These are phyloP conservation scores for Aurelia coerulea DNA, from an alignment of 30 jellyfish, hydroid and myxozoan genomes.

Conservation along the genomic window DNA sequence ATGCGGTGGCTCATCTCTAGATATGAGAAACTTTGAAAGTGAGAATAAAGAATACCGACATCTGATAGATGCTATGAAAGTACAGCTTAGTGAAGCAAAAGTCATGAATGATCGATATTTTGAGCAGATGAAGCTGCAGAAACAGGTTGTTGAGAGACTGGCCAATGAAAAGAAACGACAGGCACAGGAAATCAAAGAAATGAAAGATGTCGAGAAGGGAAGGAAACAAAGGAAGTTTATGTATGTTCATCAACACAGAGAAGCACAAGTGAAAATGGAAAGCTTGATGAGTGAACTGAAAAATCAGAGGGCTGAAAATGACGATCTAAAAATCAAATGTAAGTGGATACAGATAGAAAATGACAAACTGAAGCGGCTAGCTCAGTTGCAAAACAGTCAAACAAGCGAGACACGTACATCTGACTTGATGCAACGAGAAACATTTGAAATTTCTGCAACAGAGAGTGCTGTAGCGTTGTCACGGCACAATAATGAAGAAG, in stretches of 20 bases:
- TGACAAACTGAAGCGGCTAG: slow-evolving; percentile 20
- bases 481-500: neutral
- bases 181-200: slow-evolving; percentile 20
- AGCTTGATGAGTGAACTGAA: slow-evolving; percentile 31
- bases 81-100: slow-evolving; percentile 53
- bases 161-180: slow-evolving; percentile 25
- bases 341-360: slow-evolving; percentile 38
- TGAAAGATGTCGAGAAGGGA: slow-evolving; percentile 15
- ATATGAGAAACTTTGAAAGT: neutral
- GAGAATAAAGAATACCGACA: slow-evolving; percentile 52
- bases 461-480: neutral
- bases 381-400: neutral
- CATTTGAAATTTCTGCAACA: neutral
- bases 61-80: slow-evolving; percentile 47
- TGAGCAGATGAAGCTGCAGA: slow-evolving; percentile 40
- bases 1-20: neutral
- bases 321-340: slow-evolving; percentile 10
- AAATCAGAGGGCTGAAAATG: slow-evolving; percentile 45
- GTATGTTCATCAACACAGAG: slow-evolving; percentile 59
- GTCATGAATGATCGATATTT: slow-evolving; percentile 37
- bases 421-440: neutral
- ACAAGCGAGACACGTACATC: neutral
- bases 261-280: slow-evolving; percentile 46
- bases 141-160: slow-evolving; percentile 1
- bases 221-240: slow-evolving; percentile 27